A percentile compares a stretch with the other conserved stretches of the same genome.
phyloP scores from a whole-genome alignment of 92 coral and sea anemone species.

The Porites rus region DNA sequence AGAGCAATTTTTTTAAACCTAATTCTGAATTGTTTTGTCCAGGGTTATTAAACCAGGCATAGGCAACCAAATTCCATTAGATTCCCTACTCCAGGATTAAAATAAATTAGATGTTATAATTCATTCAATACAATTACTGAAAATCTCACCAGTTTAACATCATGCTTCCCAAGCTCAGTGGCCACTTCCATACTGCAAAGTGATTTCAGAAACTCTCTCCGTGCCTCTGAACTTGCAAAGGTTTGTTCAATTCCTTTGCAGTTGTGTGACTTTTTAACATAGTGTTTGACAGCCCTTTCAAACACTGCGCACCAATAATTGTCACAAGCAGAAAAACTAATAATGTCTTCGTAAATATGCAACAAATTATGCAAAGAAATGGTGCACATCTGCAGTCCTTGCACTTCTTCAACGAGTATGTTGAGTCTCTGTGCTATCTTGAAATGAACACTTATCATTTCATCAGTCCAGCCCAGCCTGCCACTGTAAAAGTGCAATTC shows the following conservation, averaged over 20 bases:
- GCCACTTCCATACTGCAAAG: conserved; percentile 22
- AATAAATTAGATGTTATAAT: conserved; percentile 1
- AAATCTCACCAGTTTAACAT: conserved; percentile 46
- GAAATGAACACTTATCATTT: conserved; percentile 40
- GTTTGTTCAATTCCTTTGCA: conserved; percentile 74
- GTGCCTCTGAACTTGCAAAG: conserved; percentile 71
- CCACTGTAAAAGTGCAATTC: conserved; percentile 67
- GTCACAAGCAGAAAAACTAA: conserved; percentile 70
- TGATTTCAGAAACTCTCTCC: conserved; percentile 63
- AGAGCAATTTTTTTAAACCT: background rate
- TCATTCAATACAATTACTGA: conserved; percentile 4
- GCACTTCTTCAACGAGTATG: conserved; percentile 72
- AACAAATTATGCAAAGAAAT: conserved; percentile 77
- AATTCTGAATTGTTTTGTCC: conserved; percentile 6
- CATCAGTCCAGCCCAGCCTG: conserved; percentile 61
- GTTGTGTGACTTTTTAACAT: conserved; percentile 74
- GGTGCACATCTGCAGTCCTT: conserved; percentile 81
- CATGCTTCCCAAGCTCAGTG: conserved; percentile 47
- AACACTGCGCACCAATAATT: conserved; percentile 84
- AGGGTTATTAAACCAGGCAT: conserved; percentile 10
- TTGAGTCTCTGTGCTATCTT: conserved; percentile 69
- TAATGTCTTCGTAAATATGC: conserved; percentile 74
- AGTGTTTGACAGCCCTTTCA: conserved; percentile 79
- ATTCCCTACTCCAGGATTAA: conserved; percentile 23
- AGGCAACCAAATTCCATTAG: conserved; percentile 19